A percentile compares a stretch with the other conserved stretches of the same genome.
phyloP scores from a whole-genome alignment of 2,888 invertebrate genomes.

The Bellardia bayeri region DNA sequence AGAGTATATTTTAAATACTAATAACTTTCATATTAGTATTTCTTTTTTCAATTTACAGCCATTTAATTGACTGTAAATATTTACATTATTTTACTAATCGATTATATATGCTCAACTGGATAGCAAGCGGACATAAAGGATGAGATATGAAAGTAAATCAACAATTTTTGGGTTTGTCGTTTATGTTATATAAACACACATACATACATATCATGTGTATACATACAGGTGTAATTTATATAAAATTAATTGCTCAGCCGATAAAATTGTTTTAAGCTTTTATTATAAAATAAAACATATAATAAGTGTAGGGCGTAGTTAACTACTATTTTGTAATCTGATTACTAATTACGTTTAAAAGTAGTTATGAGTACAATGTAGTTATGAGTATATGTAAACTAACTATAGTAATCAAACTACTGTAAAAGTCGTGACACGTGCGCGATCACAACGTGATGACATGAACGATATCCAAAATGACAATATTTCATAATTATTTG shows the following conservation, averaged over 20 bases:
- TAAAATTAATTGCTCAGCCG: constrained; percentile 17
- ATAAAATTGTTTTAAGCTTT: constrained; percentile 7
- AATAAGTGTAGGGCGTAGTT: too few species aligned
- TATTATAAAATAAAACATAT: constrained; percentile 13
- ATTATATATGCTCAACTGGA: constrained; percentile 14
- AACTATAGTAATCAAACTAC: too few species aligned
- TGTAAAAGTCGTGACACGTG: too few species aligned
- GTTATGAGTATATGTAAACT: too few species aligned
- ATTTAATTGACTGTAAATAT: constrained; percentile 43
- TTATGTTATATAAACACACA: neutral
- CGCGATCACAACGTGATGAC: too few species aligned
- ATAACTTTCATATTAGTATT: neutral
- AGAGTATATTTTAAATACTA: too few species aligned
- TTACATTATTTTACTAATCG: constrained; percentile 26
- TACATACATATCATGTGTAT: neutral
- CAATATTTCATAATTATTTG: too few species aligned
- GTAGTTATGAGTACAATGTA: too few species aligned
- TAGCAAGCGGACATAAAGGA: neutral
- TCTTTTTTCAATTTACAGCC: neutral
- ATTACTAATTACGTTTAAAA: too few species aligned
- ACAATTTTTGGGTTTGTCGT: neutral
- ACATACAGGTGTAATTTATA: constrained; percentile 28
- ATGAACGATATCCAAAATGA: too few species aligned
- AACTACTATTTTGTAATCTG: too few species aligned
- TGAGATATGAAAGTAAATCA: neutral